Evolutionary conservation across 2,888 invertebrate species (phyloP).

Genomic region (Lacanobia wlatinum): DNA sequence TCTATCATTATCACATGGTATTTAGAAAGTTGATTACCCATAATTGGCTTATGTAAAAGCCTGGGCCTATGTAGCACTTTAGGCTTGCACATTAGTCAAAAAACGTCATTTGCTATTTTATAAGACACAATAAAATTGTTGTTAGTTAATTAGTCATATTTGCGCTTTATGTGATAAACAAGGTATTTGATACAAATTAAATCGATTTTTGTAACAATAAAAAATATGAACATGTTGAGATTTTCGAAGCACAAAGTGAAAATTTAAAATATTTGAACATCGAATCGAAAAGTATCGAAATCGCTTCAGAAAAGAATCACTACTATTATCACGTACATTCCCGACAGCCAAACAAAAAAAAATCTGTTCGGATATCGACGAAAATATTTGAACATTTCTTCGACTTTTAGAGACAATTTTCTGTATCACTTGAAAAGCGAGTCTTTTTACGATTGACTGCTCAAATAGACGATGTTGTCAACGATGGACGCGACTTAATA

Average conservation of each 20-base stretch:
- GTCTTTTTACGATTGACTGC: constrained; percentile 32
- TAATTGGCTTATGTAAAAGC: constrained; percentile 4
- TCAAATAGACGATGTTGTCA: constrained; percentile 33
- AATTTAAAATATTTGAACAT: not conserved
- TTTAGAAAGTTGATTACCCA: not conserved
- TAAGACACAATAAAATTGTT: not conserved
- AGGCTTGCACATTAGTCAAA: not conserved
- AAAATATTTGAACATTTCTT: constrained; percentile 25
- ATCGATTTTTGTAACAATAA: not conserved
- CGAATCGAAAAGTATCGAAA: not conserved
- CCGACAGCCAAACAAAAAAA: constrained; percentile 6
- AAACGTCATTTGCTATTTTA: not conserved
- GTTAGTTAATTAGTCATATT: not conserved
- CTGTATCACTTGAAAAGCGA: constrained; percentile 6
- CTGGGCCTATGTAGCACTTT: not conserved
- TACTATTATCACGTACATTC: not conserved
- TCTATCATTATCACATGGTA: not conserved
- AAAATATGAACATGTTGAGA: too few relatives aligned
- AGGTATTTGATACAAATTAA: not conserved
- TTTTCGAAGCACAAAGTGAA: not conserved
- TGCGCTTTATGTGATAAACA: not conserved
- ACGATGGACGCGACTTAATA: constrained; percentile 36
- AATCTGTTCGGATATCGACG: constrained; percentile 13
- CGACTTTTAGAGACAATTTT: constrained; percentile 30
- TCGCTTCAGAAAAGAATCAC: not conserved